phyloP scores from a whole-genome alignment of 2,113 vertebrate genomes.

The Platichthys stellatus region DNA sequence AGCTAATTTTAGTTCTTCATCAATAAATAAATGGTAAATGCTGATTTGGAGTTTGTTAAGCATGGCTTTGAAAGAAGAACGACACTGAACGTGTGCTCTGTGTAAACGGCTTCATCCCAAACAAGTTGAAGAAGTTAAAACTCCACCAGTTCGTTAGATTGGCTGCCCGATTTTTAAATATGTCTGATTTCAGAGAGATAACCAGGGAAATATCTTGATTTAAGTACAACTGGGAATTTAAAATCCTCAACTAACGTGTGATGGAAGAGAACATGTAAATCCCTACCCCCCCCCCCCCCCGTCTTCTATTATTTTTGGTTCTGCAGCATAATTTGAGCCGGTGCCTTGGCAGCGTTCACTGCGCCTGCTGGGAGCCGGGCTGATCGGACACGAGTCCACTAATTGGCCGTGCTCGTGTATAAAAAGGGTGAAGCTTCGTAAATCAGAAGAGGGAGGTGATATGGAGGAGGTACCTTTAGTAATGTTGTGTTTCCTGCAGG shows the following conservation, averaged over 20 bases:
- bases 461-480: neutral
- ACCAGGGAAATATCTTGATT: neutral
- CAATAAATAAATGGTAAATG: no score
- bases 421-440: slow-evolving; percentile 11
- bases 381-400: slow-evolving; percentile 48
- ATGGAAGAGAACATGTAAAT: slow-evolving; percentile 1
- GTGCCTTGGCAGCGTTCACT: slow-evolving; percentile 12
- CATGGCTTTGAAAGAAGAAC: no score
- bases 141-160: neutral
- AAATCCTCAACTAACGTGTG: neutral
- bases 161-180: neutral
- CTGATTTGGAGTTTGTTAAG: no score
- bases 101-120: neutral
- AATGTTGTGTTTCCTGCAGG: neutral
- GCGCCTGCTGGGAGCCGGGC: slow-evolving; percentile 48
- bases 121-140: neutral
- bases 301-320: neutral
- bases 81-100: no score
- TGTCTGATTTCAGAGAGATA: neutral
- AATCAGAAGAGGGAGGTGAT: neutral
- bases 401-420: slow-evolving; percentile 49
- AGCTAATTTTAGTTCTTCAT: no score
- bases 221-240: neutral
- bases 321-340: slow-evolving; percentile 34
- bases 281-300: neutral